Evolutionary conservation across 2,888 invertebrate genomes (phyloP).

Genomic region (Epistrophella euchroma): DNA sequence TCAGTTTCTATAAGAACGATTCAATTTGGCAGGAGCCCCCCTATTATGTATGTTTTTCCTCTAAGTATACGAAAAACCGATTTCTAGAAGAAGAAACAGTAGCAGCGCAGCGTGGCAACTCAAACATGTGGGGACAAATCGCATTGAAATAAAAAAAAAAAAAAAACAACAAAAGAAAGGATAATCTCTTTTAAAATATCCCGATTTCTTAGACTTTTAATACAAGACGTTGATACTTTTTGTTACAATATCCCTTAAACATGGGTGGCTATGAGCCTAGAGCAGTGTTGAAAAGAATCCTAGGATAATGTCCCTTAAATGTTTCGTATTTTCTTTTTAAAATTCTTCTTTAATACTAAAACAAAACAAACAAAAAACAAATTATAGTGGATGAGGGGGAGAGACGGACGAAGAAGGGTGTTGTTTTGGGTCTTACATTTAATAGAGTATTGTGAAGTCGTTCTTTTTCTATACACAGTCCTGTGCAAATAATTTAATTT

Average conservation of each 20-base stretch:
- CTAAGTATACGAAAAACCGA: neutral
- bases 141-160: slow-evolving; percentile 20
- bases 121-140: slow-evolving; percentile 35
- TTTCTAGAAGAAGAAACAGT: neutral
- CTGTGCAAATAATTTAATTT: neutral
- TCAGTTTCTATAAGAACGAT: slow-evolving; percentile 62
- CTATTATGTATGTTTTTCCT: neutral
- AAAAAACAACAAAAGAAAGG: slow-evolving; percentile 55
- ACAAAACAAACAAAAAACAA: slow-evolving; percentile 45
- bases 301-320: slow-evolving; percentile 59
- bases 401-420: neutral
- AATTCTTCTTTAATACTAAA: slow-evolving; percentile 54
- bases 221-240: slow-evolving; percentile 45
- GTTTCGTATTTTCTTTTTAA: slow-evolving; percentile 26
- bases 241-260: slow-evolving; percentile 43
- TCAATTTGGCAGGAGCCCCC: slow-evolving; percentile 49
- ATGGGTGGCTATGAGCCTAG: slow-evolving; percentile 34
- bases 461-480: neutral
- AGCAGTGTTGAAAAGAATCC: slow-evolving; percentile 63
- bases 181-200: slow-evolving; percentile 65
- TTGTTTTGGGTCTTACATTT: slow-evolving; percentile 39
- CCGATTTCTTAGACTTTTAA: slow-evolving; percentile 49
- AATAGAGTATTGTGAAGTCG: slow-evolving; percentile 39
- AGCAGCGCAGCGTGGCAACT: slow-evolving; percentile 4
- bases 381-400: neutral